phyloP scores from a whole-genome alignment of 2,113 vertebrate species.

The Tympanuchus pallidicinctus region DNA sequence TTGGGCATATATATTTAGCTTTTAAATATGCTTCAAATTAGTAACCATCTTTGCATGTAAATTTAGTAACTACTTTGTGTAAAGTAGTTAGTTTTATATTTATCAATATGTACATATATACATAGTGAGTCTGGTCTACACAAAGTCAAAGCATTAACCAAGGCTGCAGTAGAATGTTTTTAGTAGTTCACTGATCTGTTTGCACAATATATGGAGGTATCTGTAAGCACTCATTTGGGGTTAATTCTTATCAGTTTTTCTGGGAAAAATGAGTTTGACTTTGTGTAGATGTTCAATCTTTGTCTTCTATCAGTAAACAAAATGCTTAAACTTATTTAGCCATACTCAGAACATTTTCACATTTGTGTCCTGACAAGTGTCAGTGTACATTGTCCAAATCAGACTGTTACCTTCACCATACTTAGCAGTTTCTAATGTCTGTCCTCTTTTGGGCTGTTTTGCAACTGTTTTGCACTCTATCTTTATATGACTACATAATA shows the following conservation, averaged over 20 bases:
- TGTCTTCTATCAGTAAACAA: background rate
- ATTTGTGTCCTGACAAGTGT: background rate
- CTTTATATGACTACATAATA: background rate
- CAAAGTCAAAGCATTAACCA: background rate
- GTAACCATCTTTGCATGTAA: background rate
- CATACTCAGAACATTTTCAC: background rate
- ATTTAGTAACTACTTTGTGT: background rate
- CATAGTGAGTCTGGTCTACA: background rate
- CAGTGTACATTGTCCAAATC: background rate
- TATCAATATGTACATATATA: rapidly evolving
- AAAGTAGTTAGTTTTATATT: background rate
- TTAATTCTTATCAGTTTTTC: background rate
- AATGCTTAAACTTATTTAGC: background rate
- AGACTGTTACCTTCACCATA: background rate
- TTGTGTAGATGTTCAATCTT: background rate
- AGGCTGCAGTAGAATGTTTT: background rate
- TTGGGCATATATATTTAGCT: background rate
- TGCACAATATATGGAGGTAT: background rate
- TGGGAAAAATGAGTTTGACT: background rate
- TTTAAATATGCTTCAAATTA: background rate
- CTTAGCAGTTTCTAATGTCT: background rate
- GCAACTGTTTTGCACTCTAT: background rate
- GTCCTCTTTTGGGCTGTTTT: background rate
- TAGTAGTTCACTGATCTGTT: background rate
- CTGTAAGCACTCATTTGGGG: background rate